Base-by-base conservation (phyloP, 2,888 invertebrate genomes). In the Cetonia aurata region DNA sequence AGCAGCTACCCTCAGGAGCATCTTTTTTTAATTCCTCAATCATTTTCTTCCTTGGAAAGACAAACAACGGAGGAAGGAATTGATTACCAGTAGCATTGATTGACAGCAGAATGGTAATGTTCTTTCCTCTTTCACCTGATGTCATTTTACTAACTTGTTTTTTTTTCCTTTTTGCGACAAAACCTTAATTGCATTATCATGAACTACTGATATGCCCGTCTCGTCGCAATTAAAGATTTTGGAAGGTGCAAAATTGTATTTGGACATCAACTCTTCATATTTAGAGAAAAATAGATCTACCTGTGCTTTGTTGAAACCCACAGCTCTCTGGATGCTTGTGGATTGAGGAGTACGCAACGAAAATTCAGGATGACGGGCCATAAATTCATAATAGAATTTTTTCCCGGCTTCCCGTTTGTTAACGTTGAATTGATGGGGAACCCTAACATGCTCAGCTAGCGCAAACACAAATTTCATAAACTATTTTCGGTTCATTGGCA, bases 401-500 rank as follows among this genome's bases (percentile, higher is more conserved):
- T n/a, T n/a, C n/a, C 33, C 3, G 3, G 42, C 60, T 13, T 6
- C 12, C 31, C 10, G 15, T 44, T 60, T 42, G 10, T 41, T 13
- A 42, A 42, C 42, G 41, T 44, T 44, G 12, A 60, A 60, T 19
- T 17, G 3, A 8, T 44, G 60, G 15, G 42, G 42, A 13, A 60
- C 8, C 42, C 42, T 60, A 10, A 60, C 9, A 8, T 44, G 41
- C 42, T 60, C 60, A 3, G 44, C 60, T 15, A 60, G 42, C 15
- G 41, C 15, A 42, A 42, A 44, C 8, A 15, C 60, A 8, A 60
- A 17, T 9, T 12, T n/a, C 17, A 13, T 2, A 60, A 42, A 42
- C 15, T 60, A 6, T 13, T 60, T 4, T 44, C 15, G n/a, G 42
- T 41, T 60, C 19, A 60, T 17, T 9, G 57, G 57, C 60, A 60